These are phyloP conservation scores for Mormyrops attenuatus DNA, from an alignment of 2,797 vertebrate genomes.

Conservation along the genomic window DNA sequence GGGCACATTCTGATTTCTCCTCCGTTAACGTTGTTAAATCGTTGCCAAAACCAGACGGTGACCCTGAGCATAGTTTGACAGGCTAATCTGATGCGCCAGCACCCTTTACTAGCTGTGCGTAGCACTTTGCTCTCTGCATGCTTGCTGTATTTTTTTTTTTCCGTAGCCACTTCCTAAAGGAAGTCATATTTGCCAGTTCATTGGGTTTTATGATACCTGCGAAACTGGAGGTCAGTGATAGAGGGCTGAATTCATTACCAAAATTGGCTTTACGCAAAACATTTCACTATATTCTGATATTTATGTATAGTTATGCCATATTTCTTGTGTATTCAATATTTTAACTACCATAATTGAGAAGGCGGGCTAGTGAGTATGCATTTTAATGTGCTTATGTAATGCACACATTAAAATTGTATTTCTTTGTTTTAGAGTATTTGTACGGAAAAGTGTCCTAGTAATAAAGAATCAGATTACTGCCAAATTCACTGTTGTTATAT, in stretches of 20 bases:
- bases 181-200: slow-evolving; percentile 29
- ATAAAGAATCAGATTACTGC: neutral
- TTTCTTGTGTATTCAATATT: neutral
- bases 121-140: neutral
- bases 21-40: neutral
- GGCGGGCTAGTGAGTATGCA: neutral
- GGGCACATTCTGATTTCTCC: neutral
- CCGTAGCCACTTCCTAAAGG: slow-evolving; percentile 21
- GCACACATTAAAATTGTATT: neutral
- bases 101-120: slow-evolving; percentile 12
- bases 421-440: neutral
- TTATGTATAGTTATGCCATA: neutral
- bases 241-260: neutral
- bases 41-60: neutral
- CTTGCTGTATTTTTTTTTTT: slow-evolving; percentile 18
- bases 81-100: neutral
- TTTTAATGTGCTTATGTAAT: neutral
- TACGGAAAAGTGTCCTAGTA: neutral
- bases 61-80: neutral
- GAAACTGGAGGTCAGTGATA: slow-evolving; percentile 21
- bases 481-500: neutral
- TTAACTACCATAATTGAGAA: neutral
- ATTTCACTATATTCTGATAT: slow-evolving; percentile 19
- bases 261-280: neutral
- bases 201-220: slow-evolving; percentile 25